These are phyloP conservation scores for Chondrosia reniformis DNA, from an alignment of 37 sponge, comb jelly and placozoan species.

Conservation along the genomic window DNA sequence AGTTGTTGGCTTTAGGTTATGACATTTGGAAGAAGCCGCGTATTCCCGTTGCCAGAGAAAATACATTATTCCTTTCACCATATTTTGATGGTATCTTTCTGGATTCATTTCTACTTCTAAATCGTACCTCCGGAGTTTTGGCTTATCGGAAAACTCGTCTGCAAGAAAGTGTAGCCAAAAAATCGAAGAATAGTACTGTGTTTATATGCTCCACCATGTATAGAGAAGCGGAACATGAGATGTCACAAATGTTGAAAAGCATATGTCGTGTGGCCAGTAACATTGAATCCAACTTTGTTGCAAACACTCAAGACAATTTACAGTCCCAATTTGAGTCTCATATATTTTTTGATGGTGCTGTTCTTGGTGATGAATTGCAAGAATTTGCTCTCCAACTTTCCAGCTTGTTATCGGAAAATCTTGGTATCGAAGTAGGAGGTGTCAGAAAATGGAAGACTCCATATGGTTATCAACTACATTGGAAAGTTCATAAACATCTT, in stretches of 20 bases:
- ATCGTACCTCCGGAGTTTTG: slow-evolving; percentile 23
- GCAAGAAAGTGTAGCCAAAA: not conserved
- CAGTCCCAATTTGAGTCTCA: slow-evolving; percentile 61
- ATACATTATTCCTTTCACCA: slow-evolving; percentile 62
- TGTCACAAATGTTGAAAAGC: slow-evolving; percentile 74
- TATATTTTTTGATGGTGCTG: slow-evolving; percentile 81
- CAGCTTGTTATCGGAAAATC: slow-evolving; percentile 52
- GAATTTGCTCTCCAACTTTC: slow-evolving; percentile 69
- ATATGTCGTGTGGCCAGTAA: slow-evolving; percentile 49
- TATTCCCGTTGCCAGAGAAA: slow-evolving; percentile 57
- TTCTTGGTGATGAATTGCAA: slow-evolving; percentile 40
- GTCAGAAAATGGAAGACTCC: slow-evolving; percentile 56
- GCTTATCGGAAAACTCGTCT: not conserved
- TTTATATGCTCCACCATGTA: slow-evolving; percentile 92
- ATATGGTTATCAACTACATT: slow-evolving; percentile 67
- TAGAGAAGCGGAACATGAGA: slow-evolving; percentile 60
- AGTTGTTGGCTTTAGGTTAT: slow-evolving; percentile 37
- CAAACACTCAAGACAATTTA: no score
- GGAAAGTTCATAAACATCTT: slow-evolving; percentile 36
- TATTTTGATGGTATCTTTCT: slow-evolving; percentile 68
- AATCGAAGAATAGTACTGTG: slow-evolving; percentile 22
- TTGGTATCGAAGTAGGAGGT: slow-evolving; percentile 28
- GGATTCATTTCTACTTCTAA: slow-evolving; percentile 68
- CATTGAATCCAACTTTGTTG: not conserved
- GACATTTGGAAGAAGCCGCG: slow-evolving; percentile 34